Percentiles rank a stretch among this genome's conserved stretches.
These are phyloP conservation scores for Oncorhynchus gorbuscha DNA, from an alignment of 2,113 vertebrate genomes.

Conservation along the genomic window DNA sequence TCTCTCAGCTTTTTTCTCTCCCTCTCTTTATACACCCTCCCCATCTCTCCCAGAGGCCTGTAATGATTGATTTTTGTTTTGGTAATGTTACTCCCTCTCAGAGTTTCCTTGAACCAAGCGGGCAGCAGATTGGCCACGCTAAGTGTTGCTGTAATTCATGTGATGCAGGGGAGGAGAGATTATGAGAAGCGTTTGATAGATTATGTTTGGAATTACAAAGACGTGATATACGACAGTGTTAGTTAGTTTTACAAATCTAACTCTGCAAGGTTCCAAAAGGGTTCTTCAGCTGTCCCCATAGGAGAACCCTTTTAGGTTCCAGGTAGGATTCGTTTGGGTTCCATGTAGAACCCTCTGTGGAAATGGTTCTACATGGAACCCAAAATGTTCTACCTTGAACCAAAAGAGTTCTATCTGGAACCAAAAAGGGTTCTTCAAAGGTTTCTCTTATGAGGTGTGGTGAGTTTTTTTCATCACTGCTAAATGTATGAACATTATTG, in stretches of 20 bases:
- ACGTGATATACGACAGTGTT: not conserved
- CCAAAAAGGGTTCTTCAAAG: too few species aligned
- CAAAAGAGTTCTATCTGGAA: too few species aligned
- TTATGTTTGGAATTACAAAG: conserved; percentile 19
- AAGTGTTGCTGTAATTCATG: conserved; percentile 43
- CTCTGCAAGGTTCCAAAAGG: not conserved
- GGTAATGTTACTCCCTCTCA: conserved; percentile 28
- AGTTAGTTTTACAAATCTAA: not conserved
- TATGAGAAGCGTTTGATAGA: conserved; percentile 13
- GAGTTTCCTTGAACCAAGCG: conserved; percentile 47
- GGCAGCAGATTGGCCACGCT: conserved; percentile 21
- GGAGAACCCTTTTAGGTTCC: too few species aligned
- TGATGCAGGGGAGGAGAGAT: not conserved
- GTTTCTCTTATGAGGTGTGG: too few species aligned
- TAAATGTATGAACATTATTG: too few species aligned
- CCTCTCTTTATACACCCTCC: conserved; percentile 7
- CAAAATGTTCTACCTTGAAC: too few species aligned
- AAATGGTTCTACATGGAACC: too few species aligned
- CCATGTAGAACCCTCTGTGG: too few species aligned
- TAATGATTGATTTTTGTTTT: conserved; percentile 55
- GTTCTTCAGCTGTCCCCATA: too few species aligned
- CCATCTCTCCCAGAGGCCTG: conserved; percentile 15
- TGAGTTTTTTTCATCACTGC: too few species aligned
- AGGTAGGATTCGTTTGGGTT: too few species aligned
- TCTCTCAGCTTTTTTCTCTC: conserved; percentile 11